Percentiles rank a stretch among this genome's conserved stretches.
Conservation (phyloP, 2,113 vertebrate species). For the Calyptommatus sinebrachiatus region DNA sequence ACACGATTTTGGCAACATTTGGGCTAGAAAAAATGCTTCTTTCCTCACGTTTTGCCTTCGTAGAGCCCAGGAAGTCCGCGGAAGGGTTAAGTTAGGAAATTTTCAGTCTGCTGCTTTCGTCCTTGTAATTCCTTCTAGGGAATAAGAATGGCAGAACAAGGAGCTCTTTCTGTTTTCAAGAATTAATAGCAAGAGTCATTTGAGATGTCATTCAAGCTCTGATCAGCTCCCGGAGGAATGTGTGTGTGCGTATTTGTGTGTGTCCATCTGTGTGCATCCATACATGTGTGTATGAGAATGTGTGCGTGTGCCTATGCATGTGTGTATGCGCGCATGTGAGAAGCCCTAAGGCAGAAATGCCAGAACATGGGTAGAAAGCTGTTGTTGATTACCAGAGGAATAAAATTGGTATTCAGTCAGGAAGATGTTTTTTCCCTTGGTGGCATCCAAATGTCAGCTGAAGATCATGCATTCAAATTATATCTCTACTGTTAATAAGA, state of each 20-base stretch:
- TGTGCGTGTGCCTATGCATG: not conserved
- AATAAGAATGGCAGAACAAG: constrained; percentile 78
- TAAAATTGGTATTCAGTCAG: constrained; percentile 10
- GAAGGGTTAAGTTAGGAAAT: constrained; percentile 76
- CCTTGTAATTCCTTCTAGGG: constrained; percentile 72
- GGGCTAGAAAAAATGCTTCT: not conserved
- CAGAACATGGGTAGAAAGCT: constrained; percentile 54
- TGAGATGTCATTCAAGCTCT: constrained; percentile 79
- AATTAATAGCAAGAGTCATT: constrained; percentile 84
- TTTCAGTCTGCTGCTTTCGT: constrained; percentile 72
- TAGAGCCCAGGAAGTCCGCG: constrained; percentile 38
- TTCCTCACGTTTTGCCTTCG: not conserved
- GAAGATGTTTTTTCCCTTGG: not conserved
- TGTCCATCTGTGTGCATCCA: not conserved
- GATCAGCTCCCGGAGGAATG: constrained; percentile 79
- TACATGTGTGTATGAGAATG: constrained; percentile 17
- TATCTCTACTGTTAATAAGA: no score
- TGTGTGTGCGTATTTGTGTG: constrained; percentile 28
- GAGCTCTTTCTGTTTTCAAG: constrained; percentile 77
- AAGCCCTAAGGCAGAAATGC: constrained; percentile 58
- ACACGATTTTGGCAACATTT: constrained; percentile 6
- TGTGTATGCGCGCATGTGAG: constrained; percentile 9
- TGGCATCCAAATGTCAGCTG: no score
- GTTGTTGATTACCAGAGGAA: constrained; percentile 45
- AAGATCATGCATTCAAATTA: no score